Evolutionary conservation across 1,140 invertebrate species (phyloP), one percentile per base, ranked within the genome.

Genomic region (Orchesella cincta): DNA sequence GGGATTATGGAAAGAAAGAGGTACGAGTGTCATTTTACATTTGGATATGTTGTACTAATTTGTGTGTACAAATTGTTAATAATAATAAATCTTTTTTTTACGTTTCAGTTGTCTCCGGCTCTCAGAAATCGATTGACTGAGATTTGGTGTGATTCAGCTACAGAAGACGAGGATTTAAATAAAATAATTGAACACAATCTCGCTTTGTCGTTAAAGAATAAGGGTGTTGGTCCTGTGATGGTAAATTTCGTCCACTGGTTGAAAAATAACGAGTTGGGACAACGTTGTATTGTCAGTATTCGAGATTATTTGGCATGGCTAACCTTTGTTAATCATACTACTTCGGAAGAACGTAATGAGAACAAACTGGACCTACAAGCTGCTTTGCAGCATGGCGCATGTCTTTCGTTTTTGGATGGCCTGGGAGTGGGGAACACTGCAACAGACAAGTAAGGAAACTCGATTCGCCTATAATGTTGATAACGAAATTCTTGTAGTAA

Each of bases 1-100:
- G 98, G 14, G 98, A 99, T 89, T 99, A 95, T 87, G 98, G 98
- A 0, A 99, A 99, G 85, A 99, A 99, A 87, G 98, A 99, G 86
- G 90, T 90, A 82, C 79, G n/a, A n/a, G n/a, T n/a, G n/a, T n/a
- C 12, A 51, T 51, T 51, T 51, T 14, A n/a, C n/a, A n/a, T n/a
- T n/a, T n/a, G n/a, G n/a, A n/a, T n/a, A n/a, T n/a, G n/a, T n/a
- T n/a, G n/a, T n/a, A n/a, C n/a, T n/a, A n/a, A n/a, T n/a, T n/a
- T n/a, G n/a, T n/a, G n/a, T n/a, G n/a, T n/a, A n/a, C n/a, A n/a
- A n/a, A n/a, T n/a, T n/a, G n/a, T n/a, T 23, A 57, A 26, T 57
- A 23, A 57, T 14, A 57, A 12, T 34, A 75, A 64, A 23, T 3
- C 3, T 33, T 64, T 34, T 31, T 75, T 26, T 75, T 62, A 36